Base-by-base conservation (phyloP, 2,888 invertebrate genomes). In the Oeneis ivallda region DNA sequence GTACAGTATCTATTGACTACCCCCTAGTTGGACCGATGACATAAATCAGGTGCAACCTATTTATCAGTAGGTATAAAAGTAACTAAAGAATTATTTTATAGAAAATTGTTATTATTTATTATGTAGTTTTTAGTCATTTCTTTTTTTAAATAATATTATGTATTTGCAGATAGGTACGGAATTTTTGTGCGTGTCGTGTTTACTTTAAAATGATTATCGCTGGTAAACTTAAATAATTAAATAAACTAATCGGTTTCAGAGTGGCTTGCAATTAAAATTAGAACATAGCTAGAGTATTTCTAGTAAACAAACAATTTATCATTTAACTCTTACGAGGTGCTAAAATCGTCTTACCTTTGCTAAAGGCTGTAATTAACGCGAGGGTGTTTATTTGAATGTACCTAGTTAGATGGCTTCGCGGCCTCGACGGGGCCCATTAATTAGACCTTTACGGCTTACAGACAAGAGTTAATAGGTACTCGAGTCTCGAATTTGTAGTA, bases 381-480 rank as follows among this genome's bases (percentile, higher is more conserved):
- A 15, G 39, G 41, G 56, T 57, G 56, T 50, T 41, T 45, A 58
- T 47, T 45, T 58, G 45, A 34, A 45, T 10, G 43, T 58, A 37
- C 37, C 37, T 37, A 37, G 37, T 57, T 57, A 54, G 37, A 13
- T 1, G 41, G 58, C 17, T 58, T 41, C n/a, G 26, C 17, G 54
- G 17, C 57, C 45, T 57, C 32, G 9, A n/a, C 45, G 19, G 45
- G 9, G 10, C 49, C 49, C 5, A 49, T 49, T 56, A 56, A 56
- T 56, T 53, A 56, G 9, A 19, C 9, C 39, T 19, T 53, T 53
- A n/a, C 10, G 5, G 49, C 3, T 49, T 49, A 1, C 9, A 11
- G 11, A 13, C 49, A 2, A 19, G 47, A 19, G 41, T 41, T 41
- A 41, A 41, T 41, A 41, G 41, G 41, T 13, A 13, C 41, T 41